Conservation (phyloP, 2,113 vertebrate genomes). For the Odontesthes bonariensis region DNA sequence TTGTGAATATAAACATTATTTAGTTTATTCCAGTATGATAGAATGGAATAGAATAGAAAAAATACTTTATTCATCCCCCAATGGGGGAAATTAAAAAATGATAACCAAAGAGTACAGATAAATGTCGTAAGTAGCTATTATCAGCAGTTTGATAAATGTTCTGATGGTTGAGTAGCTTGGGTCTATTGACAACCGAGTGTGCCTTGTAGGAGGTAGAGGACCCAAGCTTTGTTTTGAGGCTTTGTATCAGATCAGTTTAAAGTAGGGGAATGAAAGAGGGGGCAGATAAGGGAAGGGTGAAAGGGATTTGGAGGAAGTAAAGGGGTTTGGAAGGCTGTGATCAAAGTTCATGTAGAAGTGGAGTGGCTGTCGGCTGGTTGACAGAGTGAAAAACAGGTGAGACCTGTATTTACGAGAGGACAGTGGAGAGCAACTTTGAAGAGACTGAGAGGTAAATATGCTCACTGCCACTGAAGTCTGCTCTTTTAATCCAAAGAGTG, state of each 20-base stretch:
- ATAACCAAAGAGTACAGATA: conserved; percentile 12
- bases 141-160: conserved; percentile 51
- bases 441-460: conserved; percentile 31
- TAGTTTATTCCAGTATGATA: conserved; percentile 13
- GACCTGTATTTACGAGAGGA: conserved; percentile 46
- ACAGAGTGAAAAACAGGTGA: conserved; percentile 55
- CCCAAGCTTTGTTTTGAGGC: conserved; percentile 46
- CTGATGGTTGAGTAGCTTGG: conserved; percentile 38
- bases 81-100: too few relatives aligned
- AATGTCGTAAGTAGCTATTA: conserved; percentile 43
- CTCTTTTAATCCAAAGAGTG: conserved; percentile 43
- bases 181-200: conserved; percentile 35
- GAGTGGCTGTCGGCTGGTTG: conserved; percentile 27
- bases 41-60: too few relatives aligned
- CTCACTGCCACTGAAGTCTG: conserved; percentile 41
- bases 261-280: conserved; percentile 32
- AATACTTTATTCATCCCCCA: too few relatives aligned
- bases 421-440: conserved; percentile 53
- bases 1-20: neutral
- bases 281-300: conserved; percentile 2
- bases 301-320: conserved; percentile 16
- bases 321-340: neutral
- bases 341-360: conserved; percentile 42
- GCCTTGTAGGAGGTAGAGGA: conserved; percentile 11
- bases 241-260: conserved; percentile 40